Evolutionary conservation across 2,113 vertebrate species (phyloP), one percentile per base, ranked within the genome.

Genomic region (Drymodes brunneopygia): DNA sequence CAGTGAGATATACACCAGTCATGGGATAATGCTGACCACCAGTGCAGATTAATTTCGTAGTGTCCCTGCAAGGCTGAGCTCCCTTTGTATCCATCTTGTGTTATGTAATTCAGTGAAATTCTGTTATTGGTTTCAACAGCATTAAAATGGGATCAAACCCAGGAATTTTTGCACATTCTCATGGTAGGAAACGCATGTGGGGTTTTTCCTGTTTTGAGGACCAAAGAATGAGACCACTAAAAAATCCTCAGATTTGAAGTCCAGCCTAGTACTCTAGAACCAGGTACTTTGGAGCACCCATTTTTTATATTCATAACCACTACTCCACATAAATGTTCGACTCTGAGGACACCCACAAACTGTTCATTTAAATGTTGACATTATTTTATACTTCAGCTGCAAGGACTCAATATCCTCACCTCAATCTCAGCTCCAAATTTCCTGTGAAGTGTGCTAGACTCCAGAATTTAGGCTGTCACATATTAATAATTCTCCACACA

Each of bases 21-120:
- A 33, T 5, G 11, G 16, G 12, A 6, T 40, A 70, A 33, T 15
- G 35, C 25, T 70, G 42, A 78, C 15, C 33, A 31, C 2, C 6
- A 27, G 4, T 24, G 15, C 20, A 83, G 53, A 23, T 18, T 28
- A n/a, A 53, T 35, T 64, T 33, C 0, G 0, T 9, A 35, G 23
- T 15, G 8, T 24, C 3, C 20, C 38, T 40, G 6, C 10, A 85
- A 56, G 22, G 9, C 27, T 45, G 7, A 2, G 0, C 9, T 44
- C 5, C 15, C 6, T 72, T 64, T 36, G 11, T 15, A 51, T 23
- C 6, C 14, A 29, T 3, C 1, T 5, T n/a, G 5, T n/a, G 5
- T 23, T 40, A 24, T 1, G 6, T 29, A 62, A 85, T 4, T 48
- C 22, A 40, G 25, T 53, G n/a, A 78, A n/a, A 57, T 62, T 61